Base-by-base conservation (phyloP, 2,888 invertebrate species). In the Germaria angustata region DNA sequence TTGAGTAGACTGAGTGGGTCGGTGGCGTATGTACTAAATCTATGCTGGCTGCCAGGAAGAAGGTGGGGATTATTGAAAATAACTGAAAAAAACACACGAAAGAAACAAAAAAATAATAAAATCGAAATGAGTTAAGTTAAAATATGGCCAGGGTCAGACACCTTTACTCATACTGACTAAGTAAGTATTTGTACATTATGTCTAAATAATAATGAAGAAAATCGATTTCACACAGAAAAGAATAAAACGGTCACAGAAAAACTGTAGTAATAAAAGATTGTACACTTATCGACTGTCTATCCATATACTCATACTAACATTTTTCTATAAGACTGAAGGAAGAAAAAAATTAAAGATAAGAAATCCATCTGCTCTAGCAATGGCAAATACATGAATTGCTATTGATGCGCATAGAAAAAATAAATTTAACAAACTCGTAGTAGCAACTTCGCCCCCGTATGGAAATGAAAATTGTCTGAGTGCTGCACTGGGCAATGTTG, bases 141-240 rank as follows among this genome's bases (percentile, higher is more conserved):
- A 68, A 72, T 66, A 77, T 77, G 66, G 61, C 81, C 73, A 69
- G 77, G 77, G 46, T 81, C 73, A 81, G 81, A 81, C 73, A 78
- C 73, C 81, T 77, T 68, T 68, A 41, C 72, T 34, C 66, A 59
- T 6, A 68, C 51, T 59, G 24, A 63, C 36, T 36, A 20, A 4
- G 2, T 53, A 46, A 32, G n/a, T 55, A 61, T 55, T 65, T 39
- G 17, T 57, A 49, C 9, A 22, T 65, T 49, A 51, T 22, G 63
- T 57, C 55, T 51, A 61, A 72, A 65, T 66, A 66, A 53, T 77
- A 57, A 77, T 61, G 76, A 77, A 77, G 72, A 77, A 81, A 77
- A 77, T 77, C 81, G 81, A 81, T 81, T 81, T 72, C 55, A 77
- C 46, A 68, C 77, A 77, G 59, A 32, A 51, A 39, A 17, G 7